Base-by-base conservation (phyloP, 1,140 invertebrate species). In the Whitmania pigra region DNA sequence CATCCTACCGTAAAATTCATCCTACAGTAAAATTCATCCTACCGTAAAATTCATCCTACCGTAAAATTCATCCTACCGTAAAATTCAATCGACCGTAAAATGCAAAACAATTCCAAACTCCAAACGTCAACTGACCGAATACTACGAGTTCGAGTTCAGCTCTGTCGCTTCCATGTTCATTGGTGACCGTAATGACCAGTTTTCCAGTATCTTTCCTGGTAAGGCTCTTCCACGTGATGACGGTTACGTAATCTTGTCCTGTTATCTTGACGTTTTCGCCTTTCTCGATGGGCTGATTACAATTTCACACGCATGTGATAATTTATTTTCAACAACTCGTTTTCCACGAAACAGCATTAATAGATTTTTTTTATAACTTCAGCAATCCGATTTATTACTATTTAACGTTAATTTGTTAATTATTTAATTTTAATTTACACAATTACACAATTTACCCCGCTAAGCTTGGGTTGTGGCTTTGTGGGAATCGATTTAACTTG, bases 141-240 rank as follows among this genome's bases (percentile, higher is more conserved):
- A 97, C 93, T 57, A 90, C 90, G 0, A 97, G 85, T 79, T 96
- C 93, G 7, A 96, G 88, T 0, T 90, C 91, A 77, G 93, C 92
- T 73, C 87, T 85, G 80, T 96, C 94, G 75, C 88, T 88, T 18
- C 94, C 94, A 77, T 90, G 92, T 66, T 87, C 86, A 82, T 97
- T 97, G 78, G 91, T 89, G 18, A 92, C 90, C 9, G 88, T 87
- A 4, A 97, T 83, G n/a, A 53, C 53, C 53, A 53, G 25, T 11
- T 27, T 31, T 2, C 54, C 71, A 11, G 71, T 71, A 29, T 71
- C 71, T 66, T 60, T 60, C n/a, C 71, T 22, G 7, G 40, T 54
- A 0, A 53, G 25, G 15, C 43, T 49, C 57, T 43, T 27, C n/a
- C 53, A 57, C 2, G 31, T 54, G 57, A 71, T 29, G 25, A 29